Conservation (phyloP, 2,888 invertebrate species). For the Nymphalis urticae region DNA sequence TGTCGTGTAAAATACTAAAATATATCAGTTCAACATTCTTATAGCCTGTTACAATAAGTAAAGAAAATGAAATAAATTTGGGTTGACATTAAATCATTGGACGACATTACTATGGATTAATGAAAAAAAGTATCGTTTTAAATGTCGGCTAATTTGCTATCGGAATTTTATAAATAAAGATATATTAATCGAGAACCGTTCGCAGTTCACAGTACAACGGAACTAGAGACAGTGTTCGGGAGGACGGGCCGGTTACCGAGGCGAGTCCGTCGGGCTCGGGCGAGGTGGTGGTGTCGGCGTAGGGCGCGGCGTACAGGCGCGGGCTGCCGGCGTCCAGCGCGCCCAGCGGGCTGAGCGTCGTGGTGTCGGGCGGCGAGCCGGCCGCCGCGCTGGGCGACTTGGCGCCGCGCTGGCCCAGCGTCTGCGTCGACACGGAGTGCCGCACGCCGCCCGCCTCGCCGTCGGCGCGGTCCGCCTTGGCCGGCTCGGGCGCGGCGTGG, state of each 20-base stretch:
- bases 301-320: conserved; percentile 49
- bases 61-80: no score
- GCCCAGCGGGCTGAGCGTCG: conserved; percentile 90
- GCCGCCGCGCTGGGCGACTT: conserved; percentile 57
- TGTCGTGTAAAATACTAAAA: no score
- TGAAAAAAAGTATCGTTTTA: no score
- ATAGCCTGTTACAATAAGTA: no score
- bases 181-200: no score
- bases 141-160: no score
- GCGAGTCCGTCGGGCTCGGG: conserved; percentile 73
- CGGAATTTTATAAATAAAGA: no score
- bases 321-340: conserved; percentile 65
- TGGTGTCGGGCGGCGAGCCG: conserved; percentile 88
- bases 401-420: conserved; percentile 71
- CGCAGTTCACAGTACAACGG: no score
- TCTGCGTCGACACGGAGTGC: conserved; percentile 89
- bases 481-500: conserved; percentile 31
- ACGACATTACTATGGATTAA: no score
- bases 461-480: conserved; percentile 43
- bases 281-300: conserved; percentile 75
- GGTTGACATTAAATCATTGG: no score
- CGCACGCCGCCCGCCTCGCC: conserved; percentile 60
- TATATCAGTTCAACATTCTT: no score
- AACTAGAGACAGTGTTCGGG: no score
- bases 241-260: conserved; percentile 55